Base-by-base conservation (phyloP, 1,140 invertebrate species). In the Linepithema humile region DNA sequence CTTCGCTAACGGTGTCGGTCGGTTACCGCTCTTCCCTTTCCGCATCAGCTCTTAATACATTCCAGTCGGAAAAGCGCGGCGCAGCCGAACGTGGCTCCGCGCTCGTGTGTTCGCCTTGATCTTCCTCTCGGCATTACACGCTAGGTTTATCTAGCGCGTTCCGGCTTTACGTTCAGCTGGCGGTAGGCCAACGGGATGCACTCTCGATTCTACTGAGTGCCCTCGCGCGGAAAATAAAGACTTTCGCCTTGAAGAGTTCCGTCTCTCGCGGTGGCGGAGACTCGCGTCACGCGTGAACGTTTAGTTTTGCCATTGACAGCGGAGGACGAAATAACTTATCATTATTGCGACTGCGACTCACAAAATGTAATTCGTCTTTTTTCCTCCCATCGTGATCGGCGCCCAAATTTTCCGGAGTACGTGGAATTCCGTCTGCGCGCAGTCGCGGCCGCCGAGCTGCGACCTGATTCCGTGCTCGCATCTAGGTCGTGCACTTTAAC, bases 401-500 rank as follows among this genome's bases (percentile, higher is more conserved):
- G 72, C 29, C 74, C 69, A 83, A 87, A 83, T 89, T 89, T 87
- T 57, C 70, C 55, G 50, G 38, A 62, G 69, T 69, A 85, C 84
- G 45, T 70, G 60, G 45, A 82, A 85, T 87, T 67, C 26, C 77
- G 67, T 72, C 10, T n/a, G 38, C 48, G 23, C 87, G 86, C 86
- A 77, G 72, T 75, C 82, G 86, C 87, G 82, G 65, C 70, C 70
- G 59, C 23, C 83, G 84, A 78, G 38, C 73, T 65, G 6, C 64
- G 86, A 88, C 87, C 87, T 64, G 72, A 82, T 88, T 88, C 57
- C 72, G 48, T 38, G 75, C 60, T 72, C 86, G 45, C 72, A 67
- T 85, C 84, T 83, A 45, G 72, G 83, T 60, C 77, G 70, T 65
- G 17, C 86, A 29, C 57, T 88, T 83, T 69, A 53, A 85, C 65